Percentiles rank a stretch among this genome's conserved stretches.
Evolutionary conservation across 2,797 vertebrate species (phyloP).

Genomic region (Eulemur mongoz): DNA sequence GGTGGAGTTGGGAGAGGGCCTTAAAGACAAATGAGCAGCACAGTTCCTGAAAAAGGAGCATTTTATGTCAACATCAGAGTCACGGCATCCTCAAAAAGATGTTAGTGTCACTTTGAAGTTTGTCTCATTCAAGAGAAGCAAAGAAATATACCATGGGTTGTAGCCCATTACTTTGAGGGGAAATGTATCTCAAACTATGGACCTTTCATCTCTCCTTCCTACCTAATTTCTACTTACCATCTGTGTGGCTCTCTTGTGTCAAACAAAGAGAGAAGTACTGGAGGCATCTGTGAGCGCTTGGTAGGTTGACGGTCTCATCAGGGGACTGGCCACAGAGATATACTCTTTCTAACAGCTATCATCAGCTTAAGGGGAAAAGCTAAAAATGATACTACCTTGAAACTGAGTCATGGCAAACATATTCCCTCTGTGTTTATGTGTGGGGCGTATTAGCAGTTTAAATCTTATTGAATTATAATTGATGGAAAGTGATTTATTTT

Average conservation of each 20-base stretch:
- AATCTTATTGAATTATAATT: background rate
- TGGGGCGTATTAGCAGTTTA: background rate
- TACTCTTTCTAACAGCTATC: background rate
- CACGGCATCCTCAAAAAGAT: background rate
- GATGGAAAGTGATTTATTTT: background rate
- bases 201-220: background rate
- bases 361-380: background rate
- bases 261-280: background rate
- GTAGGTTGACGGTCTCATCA: background rate
- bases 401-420: background rate
- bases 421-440: background rate
- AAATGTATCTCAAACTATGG: background rate
- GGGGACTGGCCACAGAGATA: background rate
- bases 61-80: background rate
- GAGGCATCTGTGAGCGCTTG: background rate
- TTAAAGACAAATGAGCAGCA: background rate
- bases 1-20: background rate
- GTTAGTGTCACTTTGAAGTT: background rate
- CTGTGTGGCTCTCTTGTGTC: background rate
- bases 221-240: background rate
- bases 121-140: background rate
- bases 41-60: background rate
- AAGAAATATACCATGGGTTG: background rate
- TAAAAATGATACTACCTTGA: background rate
- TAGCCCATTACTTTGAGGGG: background rate